Base-by-base conservation (phyloP, 2,888 invertebrate species). In the Augochlorella aurata region DNA sequence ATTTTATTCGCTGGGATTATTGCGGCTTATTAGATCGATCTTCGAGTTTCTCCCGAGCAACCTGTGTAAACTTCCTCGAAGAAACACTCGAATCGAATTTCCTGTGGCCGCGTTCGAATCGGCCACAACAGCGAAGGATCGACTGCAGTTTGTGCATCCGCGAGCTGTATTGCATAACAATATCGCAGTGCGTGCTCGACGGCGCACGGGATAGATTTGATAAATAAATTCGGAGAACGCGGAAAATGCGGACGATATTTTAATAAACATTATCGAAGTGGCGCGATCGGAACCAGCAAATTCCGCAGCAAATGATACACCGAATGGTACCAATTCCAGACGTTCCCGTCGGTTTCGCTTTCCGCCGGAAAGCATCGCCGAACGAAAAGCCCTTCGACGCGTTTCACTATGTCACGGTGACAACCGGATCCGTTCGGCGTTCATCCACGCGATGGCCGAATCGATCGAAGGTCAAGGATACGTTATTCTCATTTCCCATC, bases 401-500 rank as follows among this genome's bases (percentile, higher is more conserved):
- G 12, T 54, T 21, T 54, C 21, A 54, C 21, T 14, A 54, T 21
- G 54, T 12, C 54, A 21, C 54, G 21, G 21, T 54, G 54, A 54
- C 54, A 54, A 21, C 54, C 54, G 54, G 54, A 21, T 21, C 9
- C 21, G 21, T 54, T 54, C 10, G 54, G 21, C 54, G 54, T 54
- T 54, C 21, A 54, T 54, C 21, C 54, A 54, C 54, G 21, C 21
- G 54, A 54, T 21, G 21, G 12, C 5, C 54, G 21, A 21, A 54
- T 54, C 54, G 54, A 54, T 21, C 54, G 54, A 54, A 54, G 54
- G 54, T 54, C 54, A 54, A 54, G 54, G 54, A 54, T 21, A 12
- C 54, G 54, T 54, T 54, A 54, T 54, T 21, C 54, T 54, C 47
- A 50, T 54, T 54, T 54, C 54, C 54, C 54, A 54, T 21, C 54